phyloP scores from a whole-genome alignment of 2,113 vertebrate species.

The Barbus barbus region DNA sequence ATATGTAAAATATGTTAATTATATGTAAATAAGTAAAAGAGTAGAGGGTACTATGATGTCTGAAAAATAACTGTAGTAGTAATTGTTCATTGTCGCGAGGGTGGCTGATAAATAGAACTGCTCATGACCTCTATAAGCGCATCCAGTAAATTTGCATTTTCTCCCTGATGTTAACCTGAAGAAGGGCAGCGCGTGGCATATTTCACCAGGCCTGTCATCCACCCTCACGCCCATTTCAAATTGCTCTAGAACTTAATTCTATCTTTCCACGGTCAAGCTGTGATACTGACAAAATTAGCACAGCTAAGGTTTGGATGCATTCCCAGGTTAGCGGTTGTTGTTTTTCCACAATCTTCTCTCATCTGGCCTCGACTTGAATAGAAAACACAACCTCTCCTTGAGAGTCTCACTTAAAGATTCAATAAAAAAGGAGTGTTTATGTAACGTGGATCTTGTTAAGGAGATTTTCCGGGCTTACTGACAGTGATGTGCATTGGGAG shows the following conservation, averaged over 20 bases:
- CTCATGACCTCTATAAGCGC: constrained; percentile 68
- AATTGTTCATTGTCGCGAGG: constrained; percentile 20
- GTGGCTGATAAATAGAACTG: constrained; percentile 69
- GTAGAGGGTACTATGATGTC: not conserved
- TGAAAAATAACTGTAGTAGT: not conserved
- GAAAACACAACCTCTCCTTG: constrained; percentile 54
- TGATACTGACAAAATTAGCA: constrained; percentile 72
- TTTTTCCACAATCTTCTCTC: not conserved
- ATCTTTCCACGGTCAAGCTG: constrained; percentile 54
- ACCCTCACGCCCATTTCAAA: constrained; percentile 74
- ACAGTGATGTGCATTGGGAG: constrained; percentile 86
- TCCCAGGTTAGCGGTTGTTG: constrained; percentile 58
- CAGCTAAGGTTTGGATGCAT: constrained; percentile 68
- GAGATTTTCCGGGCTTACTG: constrained; percentile 85
- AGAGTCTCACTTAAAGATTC: constrained; percentile 73
- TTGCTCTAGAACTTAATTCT: constrained; percentile 72
- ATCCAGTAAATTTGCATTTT: constrained; percentile 70
- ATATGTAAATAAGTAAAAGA: not conserved
- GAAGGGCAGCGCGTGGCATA: constrained; percentile 73
- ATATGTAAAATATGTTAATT: too few species aligned
- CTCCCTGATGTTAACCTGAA: constrained; percentile 73
- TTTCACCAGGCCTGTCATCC: constrained; percentile 76
- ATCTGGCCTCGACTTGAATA: constrained; percentile 54
- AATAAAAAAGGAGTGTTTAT: constrained; percentile 69
- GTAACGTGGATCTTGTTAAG: constrained; percentile 85